Evolutionary conservation across 2,888 invertebrate genomes (phyloP), one percentile per base, ranked within the genome.

Genomic region (Amorpha juglandis): DNA sequence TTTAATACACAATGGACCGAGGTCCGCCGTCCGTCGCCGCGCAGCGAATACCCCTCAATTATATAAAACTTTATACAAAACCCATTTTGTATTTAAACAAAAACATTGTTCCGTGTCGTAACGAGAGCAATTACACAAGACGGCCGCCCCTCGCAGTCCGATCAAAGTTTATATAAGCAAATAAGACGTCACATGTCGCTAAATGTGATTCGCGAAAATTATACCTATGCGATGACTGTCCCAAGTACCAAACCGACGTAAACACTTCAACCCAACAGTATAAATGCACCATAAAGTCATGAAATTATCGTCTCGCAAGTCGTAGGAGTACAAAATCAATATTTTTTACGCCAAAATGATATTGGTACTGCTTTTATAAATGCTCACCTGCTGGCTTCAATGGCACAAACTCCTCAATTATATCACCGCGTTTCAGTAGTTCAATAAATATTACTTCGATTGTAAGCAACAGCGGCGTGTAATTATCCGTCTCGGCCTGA

Each of bases 401-500:
- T 55, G 95, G 95, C 33, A 94, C 84, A 62, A 95, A 88, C 81
- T 95, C 94, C 69, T 95, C 91, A 68, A 94, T 92, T 93, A 97
- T 94, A 74, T 95, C 95, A 48, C 95, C 94, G 69, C 96, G 94
- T 80, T 94, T 95, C 19, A 97, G 81, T 65, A 97, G 83, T 78
- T 95, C 95, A 27, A 94, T 93, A 81, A 97, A 97, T 79, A 97
- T 94, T 58, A 95, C 94, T 88, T 97, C 97, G 70, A 96, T 82
- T 21, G 96, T 95, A 63, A 96, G 93, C 74, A 97, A 89, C 71
- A 95, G 94, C 65, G 96, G 92, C 70, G 94, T 92, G 76, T 87
- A 92, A 77, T 92, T 91, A 68, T 90, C 91, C 35, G 89, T 87
- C 77, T 90, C 88, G 67, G 82, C 85, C 94, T 93, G 81, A 81